These are phyloP conservation scores for Drosophila bipectinata DNA, from an alignment of 1,140 invertebrate genomes.

Conservation along the genomic window DNA sequence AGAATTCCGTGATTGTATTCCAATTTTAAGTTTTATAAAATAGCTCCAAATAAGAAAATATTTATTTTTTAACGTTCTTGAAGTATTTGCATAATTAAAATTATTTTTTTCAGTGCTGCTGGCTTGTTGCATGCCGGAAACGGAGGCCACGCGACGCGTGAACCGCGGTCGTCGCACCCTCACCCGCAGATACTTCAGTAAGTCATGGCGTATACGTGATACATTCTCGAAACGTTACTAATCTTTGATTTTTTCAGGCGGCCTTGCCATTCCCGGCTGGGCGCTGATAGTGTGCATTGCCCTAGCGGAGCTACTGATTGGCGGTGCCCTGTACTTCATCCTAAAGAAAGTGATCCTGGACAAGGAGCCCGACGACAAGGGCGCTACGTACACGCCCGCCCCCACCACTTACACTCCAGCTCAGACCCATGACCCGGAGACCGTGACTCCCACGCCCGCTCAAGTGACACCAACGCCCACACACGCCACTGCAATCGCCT, in stretches of 20 bases:
- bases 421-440: constrained; percentile 20
- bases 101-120: constrained; percentile 55
- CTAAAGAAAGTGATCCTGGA: constrained; percentile 88
- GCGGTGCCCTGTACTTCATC: constrained; percentile 87
- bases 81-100: background rate
- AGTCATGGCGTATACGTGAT: constrained; percentile 79
- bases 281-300: constrained; percentile 88
- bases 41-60: too few relatives aligned
- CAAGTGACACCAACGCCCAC: constrained; percentile 52
- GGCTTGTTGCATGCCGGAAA: constrained; percentile 87
- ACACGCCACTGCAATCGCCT: constrained; percentile 63
- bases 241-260: constrained; percentile 84
- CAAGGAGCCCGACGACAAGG: constrained; percentile 68
- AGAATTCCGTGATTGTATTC: too few relatives aligned
- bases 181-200: constrained; percentile 90
- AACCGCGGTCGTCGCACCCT: constrained; percentile 89
- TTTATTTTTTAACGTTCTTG: too few relatives aligned
- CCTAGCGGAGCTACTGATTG: constrained; percentile 87
- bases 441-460: constrained; percentile 41
- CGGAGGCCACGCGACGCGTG: constrained; percentile 90
- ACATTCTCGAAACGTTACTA: background rate
- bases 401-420: constrained; percentile 28
- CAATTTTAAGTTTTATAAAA: too few relatives aligned
- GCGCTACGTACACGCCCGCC: constrained; percentile 75
- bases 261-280: constrained; percentile 89